These are phyloP conservation scores for Aphelocoma californica DNA, from an alignment of 2,797 vertebrate genomes.

Conservation along the genomic window DNA sequence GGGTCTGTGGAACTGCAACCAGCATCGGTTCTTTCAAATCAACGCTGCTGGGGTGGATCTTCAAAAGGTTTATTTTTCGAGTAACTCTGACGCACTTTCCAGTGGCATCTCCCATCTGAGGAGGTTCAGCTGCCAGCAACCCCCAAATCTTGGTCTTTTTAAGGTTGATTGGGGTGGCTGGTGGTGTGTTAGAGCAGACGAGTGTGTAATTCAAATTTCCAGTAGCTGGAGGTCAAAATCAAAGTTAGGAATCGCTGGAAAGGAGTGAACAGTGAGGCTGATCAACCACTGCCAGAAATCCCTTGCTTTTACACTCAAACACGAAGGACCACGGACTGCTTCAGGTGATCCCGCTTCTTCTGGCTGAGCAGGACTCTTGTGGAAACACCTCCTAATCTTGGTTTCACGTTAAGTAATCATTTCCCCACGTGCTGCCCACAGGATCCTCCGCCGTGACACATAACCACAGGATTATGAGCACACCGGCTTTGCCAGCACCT, in stretches of 20 bases:
- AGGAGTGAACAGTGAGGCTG: neutral
- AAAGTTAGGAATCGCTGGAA: neutral
- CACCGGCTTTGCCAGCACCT: neutral
- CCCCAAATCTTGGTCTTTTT: neutral
- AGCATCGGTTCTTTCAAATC: slow-evolving; percentile 4
- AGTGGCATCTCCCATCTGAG: neutral
- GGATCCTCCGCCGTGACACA: neutral
- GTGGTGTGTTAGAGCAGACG: neutral
- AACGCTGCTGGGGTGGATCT: neutral
- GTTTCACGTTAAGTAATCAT: neutral
- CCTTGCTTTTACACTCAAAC: neutral
- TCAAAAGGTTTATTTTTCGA: neutral
- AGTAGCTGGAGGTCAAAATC: neutral
- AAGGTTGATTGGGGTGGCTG: neutral
- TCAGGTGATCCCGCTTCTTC: neutral
- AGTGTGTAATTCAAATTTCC: neutral
- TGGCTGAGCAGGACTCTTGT: neutral
- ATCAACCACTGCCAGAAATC: neutral
- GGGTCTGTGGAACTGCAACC: neutral
- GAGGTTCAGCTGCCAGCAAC: neutral
- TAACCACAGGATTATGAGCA: neutral
- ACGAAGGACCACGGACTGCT: neutral
- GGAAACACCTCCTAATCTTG: neutral
- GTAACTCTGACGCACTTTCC: neutral
- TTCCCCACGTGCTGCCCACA: neutral